phyloP scores from a whole-genome alignment of 2,113 vertebrate species.

The Chrysochloris asiatica region DNA sequence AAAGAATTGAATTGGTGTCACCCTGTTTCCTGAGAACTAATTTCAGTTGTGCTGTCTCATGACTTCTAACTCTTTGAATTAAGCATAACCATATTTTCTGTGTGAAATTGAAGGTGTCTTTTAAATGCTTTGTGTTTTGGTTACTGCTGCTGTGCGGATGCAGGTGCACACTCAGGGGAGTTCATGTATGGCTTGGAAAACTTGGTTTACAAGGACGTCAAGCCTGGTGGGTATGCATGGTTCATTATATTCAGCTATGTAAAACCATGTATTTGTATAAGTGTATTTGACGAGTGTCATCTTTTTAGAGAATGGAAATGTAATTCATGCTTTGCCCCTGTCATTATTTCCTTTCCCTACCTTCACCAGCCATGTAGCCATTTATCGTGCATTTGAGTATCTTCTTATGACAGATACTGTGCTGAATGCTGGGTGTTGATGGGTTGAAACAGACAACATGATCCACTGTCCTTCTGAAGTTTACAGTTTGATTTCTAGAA shows the following conservation, averaged over 20 bases:
- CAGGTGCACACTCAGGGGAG: constrained; percentile 90
- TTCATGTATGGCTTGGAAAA: constrained; percentile 93
- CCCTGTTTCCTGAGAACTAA: constrained; percentile 12
- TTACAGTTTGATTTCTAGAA: neutral
- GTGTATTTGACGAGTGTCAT: neutral
- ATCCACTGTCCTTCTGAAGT: neutral
- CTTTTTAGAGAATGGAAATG: constrained; percentile 71
- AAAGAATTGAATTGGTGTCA: constrained; percentile 6
- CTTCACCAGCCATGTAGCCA: neutral
- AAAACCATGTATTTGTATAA: neutral
- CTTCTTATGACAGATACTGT: neutral
- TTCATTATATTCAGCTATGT: constrained; percentile 42
- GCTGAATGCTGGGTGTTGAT: neutral
- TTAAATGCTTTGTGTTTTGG: constrained; percentile 78
- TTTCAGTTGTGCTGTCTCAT: neutral
- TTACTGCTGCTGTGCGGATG: constrained; percentile 86
- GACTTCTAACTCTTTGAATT: constrained; percentile 47
- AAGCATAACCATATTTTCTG: constrained; percentile 7
- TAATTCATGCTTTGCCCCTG: constrained; percentile 44
- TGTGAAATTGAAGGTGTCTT: constrained; percentile 53
- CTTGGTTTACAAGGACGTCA: constrained; percentile 92
- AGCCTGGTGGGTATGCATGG: constrained; percentile 90
- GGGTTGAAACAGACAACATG: neutral
- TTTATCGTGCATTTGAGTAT: neutral
- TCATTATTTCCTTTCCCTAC: neutral